Evolutionary conservation across 2,797 vertebrate genomes (phyloP).

Genomic region (Furcifer pardalis): DNA sequence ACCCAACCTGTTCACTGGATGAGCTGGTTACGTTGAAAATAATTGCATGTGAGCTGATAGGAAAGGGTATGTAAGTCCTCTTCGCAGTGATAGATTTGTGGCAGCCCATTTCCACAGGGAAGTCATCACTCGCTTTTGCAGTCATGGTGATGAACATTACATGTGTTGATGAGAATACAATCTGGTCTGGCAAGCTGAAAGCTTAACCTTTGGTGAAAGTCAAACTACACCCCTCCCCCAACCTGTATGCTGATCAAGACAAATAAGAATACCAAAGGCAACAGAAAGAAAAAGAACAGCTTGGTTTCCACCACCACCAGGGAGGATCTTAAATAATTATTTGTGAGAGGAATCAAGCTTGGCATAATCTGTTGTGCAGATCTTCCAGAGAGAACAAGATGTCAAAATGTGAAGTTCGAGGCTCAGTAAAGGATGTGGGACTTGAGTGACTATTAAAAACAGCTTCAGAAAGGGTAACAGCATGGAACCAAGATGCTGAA

Average conservation of each 20-base stretch:
- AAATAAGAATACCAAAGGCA: background rate
- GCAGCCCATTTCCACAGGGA: background rate
- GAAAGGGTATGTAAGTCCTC: background rate
- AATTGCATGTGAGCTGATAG: background rate
- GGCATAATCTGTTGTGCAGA: background rate
- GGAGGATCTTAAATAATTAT: background rate
- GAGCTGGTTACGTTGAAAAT: background rate
- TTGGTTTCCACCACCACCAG: background rate
- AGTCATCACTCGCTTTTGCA: background rate
- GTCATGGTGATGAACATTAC: background rate
- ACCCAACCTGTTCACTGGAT: background rate
- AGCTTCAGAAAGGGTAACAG: background rate
- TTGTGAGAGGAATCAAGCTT: background rate
- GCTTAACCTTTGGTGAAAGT: background rate
- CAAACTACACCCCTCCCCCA: background rate
- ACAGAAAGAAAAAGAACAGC: background rate
- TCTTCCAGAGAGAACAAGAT: background rate
- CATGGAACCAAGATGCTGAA: background rate
- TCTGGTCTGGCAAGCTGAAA: background rate
- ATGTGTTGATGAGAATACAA: background rate
- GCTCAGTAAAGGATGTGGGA: background rate
- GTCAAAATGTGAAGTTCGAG: background rate
- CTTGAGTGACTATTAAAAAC: background rate
- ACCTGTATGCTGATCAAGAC: background rate
- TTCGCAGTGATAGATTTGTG: background rate